Evolutionary conservation across 92 coral and sea anemone genomes (phyloP), one percentile per base, ranked within the genome.

Genomic region (Epizoanthus fatuus): DNA sequence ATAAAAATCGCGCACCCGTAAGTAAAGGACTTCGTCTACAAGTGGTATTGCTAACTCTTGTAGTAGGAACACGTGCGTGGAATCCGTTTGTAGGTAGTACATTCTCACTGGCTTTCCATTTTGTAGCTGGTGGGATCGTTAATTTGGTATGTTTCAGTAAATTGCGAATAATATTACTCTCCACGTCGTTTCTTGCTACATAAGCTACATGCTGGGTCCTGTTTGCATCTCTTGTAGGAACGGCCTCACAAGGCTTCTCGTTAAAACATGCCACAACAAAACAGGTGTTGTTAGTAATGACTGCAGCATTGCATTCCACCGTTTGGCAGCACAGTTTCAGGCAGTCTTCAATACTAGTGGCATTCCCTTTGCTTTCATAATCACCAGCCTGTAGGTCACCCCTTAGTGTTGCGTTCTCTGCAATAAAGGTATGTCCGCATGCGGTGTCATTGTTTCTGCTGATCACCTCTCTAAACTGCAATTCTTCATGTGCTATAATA

Each of bases 371-470:
- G 11, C 81, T 74, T 68, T 88, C 90, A 45, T 79, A 91, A 39
- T 96, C 95, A 44, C 92, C 92, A 16, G 93, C 98, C 52, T 85
- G 87, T 14, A 92, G 84, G 10, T 94, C 93, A 35, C 86, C 89
- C 7, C 93, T 84, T 16, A 96, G 65, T 2, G 96, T 92, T 13
- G 92, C 95, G 71, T 96, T 92, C 68, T 94, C 84, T 57, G 91
- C 92, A 2, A 94, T 81, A 66, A 90, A 81, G 4, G 81, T 88
- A 69, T 94, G 91, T 19, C 92, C 82, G 65, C 98, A 96, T 10
- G 91, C 89, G 60, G 90, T 83, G 2, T 89, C 80, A 17, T 69
- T 81, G n/a, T 16, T 69, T n/a, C 17, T 86, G 80, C 40, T 62
- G 17, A 72, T 51, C 42, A 57, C 60, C 52, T 91, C 86, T 70